These are phyloP conservation scores for Falco rusticolus DNA, from an alignment of 2,797 vertebrate species.

Conservation along the genomic window DNA sequence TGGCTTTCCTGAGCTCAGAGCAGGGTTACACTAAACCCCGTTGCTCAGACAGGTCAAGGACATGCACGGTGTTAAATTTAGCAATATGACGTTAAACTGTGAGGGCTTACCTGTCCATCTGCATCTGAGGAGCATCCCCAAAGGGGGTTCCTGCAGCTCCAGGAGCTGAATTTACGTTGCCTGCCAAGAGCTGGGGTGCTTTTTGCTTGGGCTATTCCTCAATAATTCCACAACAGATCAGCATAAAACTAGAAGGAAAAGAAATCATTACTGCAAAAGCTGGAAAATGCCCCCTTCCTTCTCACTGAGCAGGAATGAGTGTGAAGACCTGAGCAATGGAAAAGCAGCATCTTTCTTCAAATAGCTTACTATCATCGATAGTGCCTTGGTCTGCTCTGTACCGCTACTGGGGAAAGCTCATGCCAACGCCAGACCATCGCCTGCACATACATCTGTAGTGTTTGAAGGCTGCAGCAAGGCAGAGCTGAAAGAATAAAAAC, in stretches of 20 bases:
- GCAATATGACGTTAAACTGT: not conserved
- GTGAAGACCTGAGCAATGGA: not conserved
- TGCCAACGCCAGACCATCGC: not conserved
- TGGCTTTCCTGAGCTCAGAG: not conserved
- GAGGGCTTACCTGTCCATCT: not conserved
- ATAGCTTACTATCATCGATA: not conserved
- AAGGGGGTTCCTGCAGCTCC: not conserved
- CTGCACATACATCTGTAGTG: accelerated
- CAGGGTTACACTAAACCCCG: not conserved
- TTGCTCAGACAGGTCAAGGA: not conserved
- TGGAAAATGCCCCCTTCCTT: not conserved
- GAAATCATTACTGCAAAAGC: not conserved
- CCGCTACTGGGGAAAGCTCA: not conserved
- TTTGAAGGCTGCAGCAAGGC: not conserved
- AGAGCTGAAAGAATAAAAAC: not conserved
- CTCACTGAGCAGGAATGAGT: not conserved
- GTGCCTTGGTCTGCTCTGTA: not conserved
- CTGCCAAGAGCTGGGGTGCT: not conserved
- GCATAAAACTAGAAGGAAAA: not conserved
- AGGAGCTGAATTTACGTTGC: not conserved
- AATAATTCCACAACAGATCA: not conserved
- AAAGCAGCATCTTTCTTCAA: not conserved
- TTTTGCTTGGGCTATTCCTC: not conserved
- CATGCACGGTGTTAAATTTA: not conserved
- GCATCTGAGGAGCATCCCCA: not conserved